Conservation (phyloP, 2,797 vertebrate genomes). For the Enteromius viviparus region DNA sequence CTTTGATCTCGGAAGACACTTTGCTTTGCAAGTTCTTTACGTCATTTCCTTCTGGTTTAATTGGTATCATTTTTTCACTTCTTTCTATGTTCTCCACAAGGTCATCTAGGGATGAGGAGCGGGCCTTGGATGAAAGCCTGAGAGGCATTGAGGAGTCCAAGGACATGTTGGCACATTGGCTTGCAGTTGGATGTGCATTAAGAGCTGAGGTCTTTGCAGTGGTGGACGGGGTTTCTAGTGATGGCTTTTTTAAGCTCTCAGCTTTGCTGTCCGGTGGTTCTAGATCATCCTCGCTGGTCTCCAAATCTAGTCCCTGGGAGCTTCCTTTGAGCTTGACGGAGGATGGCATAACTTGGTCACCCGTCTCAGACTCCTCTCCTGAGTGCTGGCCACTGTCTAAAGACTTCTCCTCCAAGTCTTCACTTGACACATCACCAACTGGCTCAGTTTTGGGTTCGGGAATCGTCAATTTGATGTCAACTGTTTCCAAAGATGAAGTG, state of each 20-base stretch:
- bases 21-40: slow-evolving; percentile 80
- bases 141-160: slow-evolving; percentile 61
- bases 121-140: slow-evolving; percentile 59
- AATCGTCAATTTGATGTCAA: slow-evolving; percentile 10
- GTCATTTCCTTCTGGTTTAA: slow-evolving; percentile 58
- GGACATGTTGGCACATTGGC: slow-evolving; percentile 24
- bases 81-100: slow-evolving; percentile 65
- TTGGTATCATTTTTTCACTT: slow-evolving; percentile 11
- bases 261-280: slow-evolving; percentile 52
- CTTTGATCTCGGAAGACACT: slow-evolving; percentile 82
- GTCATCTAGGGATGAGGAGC: slow-evolving; percentile 79
- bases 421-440: slow-evolving; percentile 40
- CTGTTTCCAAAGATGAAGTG: slow-evolving; percentile 8
- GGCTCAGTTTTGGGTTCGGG: slow-evolving; percentile 40
- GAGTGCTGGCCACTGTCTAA: slow-evolving; percentile 79
- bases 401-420: slow-evolving; percentile 80
- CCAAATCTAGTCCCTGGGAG: slow-evolving; percentile 69
- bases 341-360: slow-evolving; percentile 65
- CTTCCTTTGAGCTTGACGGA: slow-evolving; percentile 65
- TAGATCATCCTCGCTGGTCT: slow-evolving; percentile 58
- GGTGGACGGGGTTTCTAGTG: slow-evolving; percentile 16
- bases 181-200: not conserved
- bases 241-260: not conserved
- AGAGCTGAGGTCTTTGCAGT: slow-evolving; percentile 24
- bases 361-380: slow-evolving; percentile 66